These are phyloP conservation scores for Megatriorchis doriae DNA, from an alignment of 2,113 vertebrate species.

Conservation along the genomic window DNA sequence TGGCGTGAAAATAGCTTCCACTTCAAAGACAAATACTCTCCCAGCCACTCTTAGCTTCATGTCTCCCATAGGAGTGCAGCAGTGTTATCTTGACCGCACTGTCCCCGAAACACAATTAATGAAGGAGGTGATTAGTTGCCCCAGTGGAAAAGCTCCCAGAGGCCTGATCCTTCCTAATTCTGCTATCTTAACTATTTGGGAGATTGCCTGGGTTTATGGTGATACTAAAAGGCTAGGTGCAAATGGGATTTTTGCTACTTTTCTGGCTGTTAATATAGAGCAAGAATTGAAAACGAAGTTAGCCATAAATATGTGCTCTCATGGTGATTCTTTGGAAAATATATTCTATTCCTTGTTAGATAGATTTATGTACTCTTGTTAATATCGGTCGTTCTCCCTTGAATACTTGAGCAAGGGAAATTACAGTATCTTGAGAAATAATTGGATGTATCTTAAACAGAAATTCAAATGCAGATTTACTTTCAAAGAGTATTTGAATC, in stretches of 20 bases:
- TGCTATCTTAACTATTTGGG: background rate
- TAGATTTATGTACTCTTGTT: slow-evolving; percentile 6
- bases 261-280: background rate
- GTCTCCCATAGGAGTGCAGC: background rate
- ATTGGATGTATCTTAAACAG: background rate
- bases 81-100: background rate
- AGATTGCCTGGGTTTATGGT: background rate
- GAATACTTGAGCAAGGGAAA: slow-evolving; percentile 3
- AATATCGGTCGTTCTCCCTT: background rate
- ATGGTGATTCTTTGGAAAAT: background rate
- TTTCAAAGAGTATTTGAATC: background rate
- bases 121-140: background rate
- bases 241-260: background rate
- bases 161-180: background rate
- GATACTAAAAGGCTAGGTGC: background rate
- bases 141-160: background rate
- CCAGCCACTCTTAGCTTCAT: background rate
- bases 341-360: slow-evolving; percentile 5
- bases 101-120: background rate
- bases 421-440: background rate
- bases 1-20: background rate
- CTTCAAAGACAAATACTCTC: background rate
- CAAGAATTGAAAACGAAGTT: background rate
- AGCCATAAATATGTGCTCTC: background rate
- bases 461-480: background rate